Conservation (phyloP, 2,113 vertebrate genomes). For the Ciconia maguari region DNA sequence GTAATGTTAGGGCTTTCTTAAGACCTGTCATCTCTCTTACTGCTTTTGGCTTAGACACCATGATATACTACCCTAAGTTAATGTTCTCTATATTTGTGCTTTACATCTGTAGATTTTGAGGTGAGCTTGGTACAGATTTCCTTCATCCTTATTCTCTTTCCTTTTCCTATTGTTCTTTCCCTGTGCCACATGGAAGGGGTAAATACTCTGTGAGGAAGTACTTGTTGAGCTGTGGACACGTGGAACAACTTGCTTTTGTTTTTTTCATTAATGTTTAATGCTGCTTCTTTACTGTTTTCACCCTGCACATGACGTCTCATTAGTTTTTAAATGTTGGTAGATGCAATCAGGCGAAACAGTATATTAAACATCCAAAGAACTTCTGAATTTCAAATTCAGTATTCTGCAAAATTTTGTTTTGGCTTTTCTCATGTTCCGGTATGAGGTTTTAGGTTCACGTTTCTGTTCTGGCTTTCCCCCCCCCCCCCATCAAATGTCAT, state of each 20-base stretch:
- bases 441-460: background rate
- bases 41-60: background rate
- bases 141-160: background rate
- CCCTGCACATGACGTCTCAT: rapidly evolving
- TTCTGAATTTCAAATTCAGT: background rate
- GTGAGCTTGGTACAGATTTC: background rate
- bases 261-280: background rate
- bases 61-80: background rate
- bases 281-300: background rate
- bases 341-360: background rate
- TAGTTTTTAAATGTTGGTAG: background rate
- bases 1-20: background rate
- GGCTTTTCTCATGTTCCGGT: background rate
- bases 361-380: background rate
- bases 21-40: background rate
- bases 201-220: background rate
- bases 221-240: background rate
- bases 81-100: background rate
- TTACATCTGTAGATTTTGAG: background rate
- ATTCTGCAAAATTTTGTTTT: background rate
- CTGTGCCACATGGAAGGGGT: background rate
- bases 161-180: background rate
- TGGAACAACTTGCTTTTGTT: background rate
- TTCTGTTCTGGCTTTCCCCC: background rate
- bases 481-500: background rate